Evolutionary conservation across 2,113 vertebrate species (phyloP), one percentile per base, ranked within the genome.

Genomic region (Pagrus major): DNA sequence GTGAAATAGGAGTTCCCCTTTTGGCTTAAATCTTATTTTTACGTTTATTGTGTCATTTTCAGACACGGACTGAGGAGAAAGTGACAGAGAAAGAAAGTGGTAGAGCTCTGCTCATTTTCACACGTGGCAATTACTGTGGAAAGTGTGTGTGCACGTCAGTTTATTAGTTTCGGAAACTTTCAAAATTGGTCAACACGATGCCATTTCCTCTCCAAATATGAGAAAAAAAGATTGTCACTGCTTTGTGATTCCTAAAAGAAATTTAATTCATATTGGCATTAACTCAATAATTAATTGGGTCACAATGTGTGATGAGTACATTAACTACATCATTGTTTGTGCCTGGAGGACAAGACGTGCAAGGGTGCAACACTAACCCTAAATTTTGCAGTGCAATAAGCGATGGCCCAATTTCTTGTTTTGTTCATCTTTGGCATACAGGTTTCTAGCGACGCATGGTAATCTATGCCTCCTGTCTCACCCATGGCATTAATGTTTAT

Each of bases 401-500:
- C 2, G 4, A 20, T 80, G 60, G 54, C 37, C 42, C 42, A 42
- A 15, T 56, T 64, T 55, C 1, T 37, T 35, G 59, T 16, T 9
- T 33, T 47, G 21, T 55, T 75, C 9, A 59, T 64, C 21, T 41
- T 64, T 35, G 49, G 12, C 27, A 23, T 33, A 61, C 33, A 66
- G 65, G 39, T 72, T 81, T 71, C 9, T 71, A 39, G 42, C 10
- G 76, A 39, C 33, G 35, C 15, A 55, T 70, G 58, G 58, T 46
- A 55, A 27, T 33, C 20, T 25, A 51, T 27, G 35, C 27, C 44
- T 63, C n/a, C 70, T 27, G 54, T 55, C 23, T 29, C 78, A 76
- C 59, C 69, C 61, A 9, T 49, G 35, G 78, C 64, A 10, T 69
- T 41, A 21, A 37, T 61, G 76, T 72, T 56, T 67, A 25, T 72